Base-by-base conservation (phyloP, 2,888 invertebrate genomes). In the Caenorhabditis plicata region DNA sequence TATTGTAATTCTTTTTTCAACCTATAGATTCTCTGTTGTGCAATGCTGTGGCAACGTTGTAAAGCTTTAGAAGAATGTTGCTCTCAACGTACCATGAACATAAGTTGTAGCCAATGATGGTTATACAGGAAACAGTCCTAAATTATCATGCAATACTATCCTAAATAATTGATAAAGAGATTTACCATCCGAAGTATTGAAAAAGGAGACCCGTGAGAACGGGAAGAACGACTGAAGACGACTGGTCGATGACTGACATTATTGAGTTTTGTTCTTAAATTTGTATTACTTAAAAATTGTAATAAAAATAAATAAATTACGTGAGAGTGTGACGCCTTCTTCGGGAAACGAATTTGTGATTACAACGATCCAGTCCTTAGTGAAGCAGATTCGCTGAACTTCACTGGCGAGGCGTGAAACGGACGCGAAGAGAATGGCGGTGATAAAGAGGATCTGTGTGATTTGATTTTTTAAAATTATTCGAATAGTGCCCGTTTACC, bases 331-430 rank as follows among this genome's bases (percentile, higher is more conserved):
- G n/a, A 45, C 26, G 3, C 17, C 27, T 20, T 42, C 42, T 31
- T 42, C 42, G 11, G 42, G 42, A 20, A 23, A 42, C 1, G 62
- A 27, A 20, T 50, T 64, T 3, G 58, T 44, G 40, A 77, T 64
- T 1, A 73, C 74, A 15, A 77, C 70, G 4, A 77, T 65, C 77
- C 77, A 77, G 32, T 77, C 77, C 36, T 75, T 77, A 2, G 67
- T 68, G 52, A 77, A 77, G 5, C 74, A 71, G 8, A 71, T 63
- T 51, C 64, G 71, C 51, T 77, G 73, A 8, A 73, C 68, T 44
- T 75, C 77, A 27, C 67, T 67, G 11, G 77, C 75, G 0, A 70
- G 56, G 29, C 66, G 47, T 1, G 68, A 62, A 17, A 66, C n/a
- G 1, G 64, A 57, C 2, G 62, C 62, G 33, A 66, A 42, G 4